A percentile compares a stretch with the other conserved stretches of the same genome.
Conservation (phyloP, 2,113 vertebrate genomes). For the Ursus arctos region DNA sequence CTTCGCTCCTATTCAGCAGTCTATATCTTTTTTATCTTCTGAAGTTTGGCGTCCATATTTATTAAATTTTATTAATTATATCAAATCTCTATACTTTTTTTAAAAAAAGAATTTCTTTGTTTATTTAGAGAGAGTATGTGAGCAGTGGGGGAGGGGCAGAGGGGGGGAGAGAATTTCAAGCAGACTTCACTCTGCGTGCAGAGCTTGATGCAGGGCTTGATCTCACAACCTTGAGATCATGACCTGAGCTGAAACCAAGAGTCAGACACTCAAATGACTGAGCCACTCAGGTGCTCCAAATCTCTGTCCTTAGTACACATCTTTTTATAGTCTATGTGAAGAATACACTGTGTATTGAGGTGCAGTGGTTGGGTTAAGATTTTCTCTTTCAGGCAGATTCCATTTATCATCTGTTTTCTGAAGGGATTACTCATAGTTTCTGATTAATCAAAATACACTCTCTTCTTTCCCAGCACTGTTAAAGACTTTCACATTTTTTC, state of each 20-base stretch:
- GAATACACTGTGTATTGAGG: neutral
- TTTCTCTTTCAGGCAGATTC: neutral
- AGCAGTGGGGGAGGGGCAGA: neutral
- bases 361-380: neutral
- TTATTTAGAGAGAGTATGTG: too few relatives aligned
- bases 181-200: neutral
- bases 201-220: neutral
- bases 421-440: neutral
- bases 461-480: neutral
- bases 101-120: too few relatives aligned
- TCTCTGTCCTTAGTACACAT: neutral
- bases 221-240: neutral
- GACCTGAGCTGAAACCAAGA: neutral
- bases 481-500: neutral
- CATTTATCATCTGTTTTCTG: conserved; percentile 16
- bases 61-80: neutral
- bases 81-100: neutral
- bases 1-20: neutral
- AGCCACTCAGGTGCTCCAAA: neutral
- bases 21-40: neutral
- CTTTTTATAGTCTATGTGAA: neutral
- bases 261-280: neutral
- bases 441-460: neutral
- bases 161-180: neutral
- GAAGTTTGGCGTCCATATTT: neutral